These are phyloP conservation scores for Ctena decussata DNA, from an alignment of 2,888 invertebrate species.

Conservation along the genomic window DNA sequence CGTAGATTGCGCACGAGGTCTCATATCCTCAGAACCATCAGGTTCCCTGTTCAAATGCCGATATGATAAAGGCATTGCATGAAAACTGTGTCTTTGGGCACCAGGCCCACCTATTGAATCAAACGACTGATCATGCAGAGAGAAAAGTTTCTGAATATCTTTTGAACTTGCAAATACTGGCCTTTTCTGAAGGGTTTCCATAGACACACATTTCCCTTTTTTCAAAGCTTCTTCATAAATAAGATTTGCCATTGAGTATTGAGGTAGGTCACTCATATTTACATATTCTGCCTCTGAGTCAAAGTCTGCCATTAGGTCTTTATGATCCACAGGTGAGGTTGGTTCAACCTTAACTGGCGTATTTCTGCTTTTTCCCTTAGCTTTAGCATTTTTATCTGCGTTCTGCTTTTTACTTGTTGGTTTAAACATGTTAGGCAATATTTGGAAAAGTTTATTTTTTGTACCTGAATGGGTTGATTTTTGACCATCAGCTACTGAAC, in stretches of 20 bases:
- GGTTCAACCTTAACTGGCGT: background rate
- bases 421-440: slow-evolving; percentile 67
- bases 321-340: background rate
- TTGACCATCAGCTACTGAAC: slow-evolving; percentile 30
- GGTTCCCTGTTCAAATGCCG: slow-evolving; percentile 51
- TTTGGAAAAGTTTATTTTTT: slow-evolving; percentile 61
- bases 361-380: slow-evolving; percentile 27
- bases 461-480: slow-evolving; percentile 29
- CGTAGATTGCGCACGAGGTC: slow-evolving; percentile 71
- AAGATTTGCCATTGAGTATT: slow-evolving; percentile 56
- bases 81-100: slow-evolving; percentile 74
- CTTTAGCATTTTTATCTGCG: slow-evolving; percentile 38
- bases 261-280: slow-evolving; percentile 61
- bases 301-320: background rate
- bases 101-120: slow-evolving; percentile 66
- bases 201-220: slow-evolving; percentile 67
- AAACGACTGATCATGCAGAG: slow-evolving; percentile 70
- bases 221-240: slow-evolving; percentile 56
- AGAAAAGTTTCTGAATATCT: slow-evolving; percentile 81
- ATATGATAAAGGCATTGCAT: slow-evolving; percentile 70
- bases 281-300: slow-evolving; percentile 58
- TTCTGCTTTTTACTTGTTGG: slow-evolving; percentile 58
- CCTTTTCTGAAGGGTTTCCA: slow-evolving; percentile 70
- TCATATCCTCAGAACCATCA: slow-evolving; percentile 51
- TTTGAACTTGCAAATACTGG: slow-evolving; percentile 80